Evolutionary conservation across 2,113 vertebrate genomes (phyloP), one percentile per base, ranked within the genome.

Genomic region (Melospiza melodia): DNA sequence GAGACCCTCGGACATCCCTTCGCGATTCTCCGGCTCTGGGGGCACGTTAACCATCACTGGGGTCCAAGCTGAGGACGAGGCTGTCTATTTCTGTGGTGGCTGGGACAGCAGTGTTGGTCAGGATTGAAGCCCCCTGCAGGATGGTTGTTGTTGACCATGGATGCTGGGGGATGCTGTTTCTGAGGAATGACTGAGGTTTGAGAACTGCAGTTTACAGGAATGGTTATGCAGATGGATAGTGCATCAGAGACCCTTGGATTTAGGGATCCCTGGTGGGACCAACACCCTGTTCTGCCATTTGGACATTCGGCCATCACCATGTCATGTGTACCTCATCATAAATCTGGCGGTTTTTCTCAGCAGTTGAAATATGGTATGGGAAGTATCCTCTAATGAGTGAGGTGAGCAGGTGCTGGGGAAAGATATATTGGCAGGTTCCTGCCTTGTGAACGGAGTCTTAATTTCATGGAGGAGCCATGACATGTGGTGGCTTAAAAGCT

Each of bases 11-110:
- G 69, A 0, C 30, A 65, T 79, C 62, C 78, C 81, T 35, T 57
- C 46, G 0, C 22, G 6, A 9, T 82, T 94, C 88, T 89, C 80
- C 1, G 6, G 54, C 5, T 31, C 46, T 4, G 0, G 18, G 1
- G 48, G 2, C 35, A 63, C 10, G 2, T 63, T 78, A 41, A 63
- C 46, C 35, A 78, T 78, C 59, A 17, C 59, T 52, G 75, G 75
- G 46, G 46, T 63, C 75, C 59, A 41, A 51, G 46, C 33, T 3
- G 7, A 66, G 77, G 77, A 67, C 39, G 39, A 39, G 39, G 39
- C 39, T 39, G 41, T 80, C 77, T 80, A 39, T 48, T 57, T 25
- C 78, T 80, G 62, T 68, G 63, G 28, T 57, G 3, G 4, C 43
- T 8, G 17, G 13, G 52, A 43, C 17, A 19, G 63, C 63, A 67